Evolutionary conservation across 2,888 invertebrate species (phyloP), one percentile per base, ranked within the genome.

Genomic region (Laspeyria flexula): DNA sequence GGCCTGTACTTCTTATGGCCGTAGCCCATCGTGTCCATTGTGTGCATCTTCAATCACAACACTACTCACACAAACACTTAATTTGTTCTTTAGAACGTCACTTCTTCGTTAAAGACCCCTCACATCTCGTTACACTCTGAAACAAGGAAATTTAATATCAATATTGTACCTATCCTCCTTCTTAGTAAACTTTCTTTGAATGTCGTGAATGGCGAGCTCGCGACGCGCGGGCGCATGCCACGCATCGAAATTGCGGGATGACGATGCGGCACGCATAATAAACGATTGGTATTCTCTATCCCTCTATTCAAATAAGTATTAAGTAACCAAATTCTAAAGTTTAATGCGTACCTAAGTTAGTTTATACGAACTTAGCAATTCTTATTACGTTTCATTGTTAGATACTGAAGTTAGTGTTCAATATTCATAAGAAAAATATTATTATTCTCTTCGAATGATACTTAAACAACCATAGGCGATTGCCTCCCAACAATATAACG

Each of bases 21-120:
- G 74, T 93, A 94, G 79, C 94, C 94, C 93, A 94, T 93, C 35
- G 94, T 94, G 77, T 94, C 94, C 94, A 94, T 94, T 25, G 93
- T 93, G 60, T 91, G 90, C 92, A 92, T 92, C 56, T 58, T 79
- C 68, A 46, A 62, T 37, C 54, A 56, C 62, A 49, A 58, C 59
- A 62, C 70, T 70, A 71, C 60, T 74, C 65, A 71, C 73, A 65
- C 77, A 62, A 41, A 47, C 55, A 63, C 73, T 50, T n/a, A 29
- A 43, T 39, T 57, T 42, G 49, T 43, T 37, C 35, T 42, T 51
- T 46, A 33, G 21, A 21, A 16, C 21, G 34, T 35, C 18, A 31
- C 21, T 39, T 43, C 25, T 13, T 55, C 6, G 38, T 33, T 41
- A 9, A 25, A 29, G 46, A 49, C 34, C 39, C 42, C 46, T 75